A percentile compares a stretch with the other conserved stretches of the same genome.
phyloP scores from a whole-genome alignment of 2,797 vertebrate species.

The Selene dorsalis region DNA sequence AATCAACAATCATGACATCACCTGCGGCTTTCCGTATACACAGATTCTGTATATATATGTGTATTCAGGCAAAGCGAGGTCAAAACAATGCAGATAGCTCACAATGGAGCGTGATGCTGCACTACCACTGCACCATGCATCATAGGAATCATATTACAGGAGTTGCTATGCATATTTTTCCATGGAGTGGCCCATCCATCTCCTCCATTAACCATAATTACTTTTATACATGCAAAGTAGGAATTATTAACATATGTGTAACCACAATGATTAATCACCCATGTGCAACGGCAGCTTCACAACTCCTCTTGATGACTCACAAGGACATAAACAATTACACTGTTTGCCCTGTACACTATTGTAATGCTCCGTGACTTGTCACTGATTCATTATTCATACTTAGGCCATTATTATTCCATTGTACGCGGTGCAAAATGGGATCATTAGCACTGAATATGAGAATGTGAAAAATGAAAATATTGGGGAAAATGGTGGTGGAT shows the following conservation, averaged over 20 bases:
- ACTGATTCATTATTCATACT: constrained; percentile 82
- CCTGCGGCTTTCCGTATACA: background rate
- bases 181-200: constrained; percentile 64
- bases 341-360: constrained; percentile 54
- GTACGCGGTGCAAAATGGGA: constrained; percentile 77
- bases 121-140: constrained; percentile 49
- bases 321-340: constrained; percentile 76
- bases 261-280: constrained; percentile 70
- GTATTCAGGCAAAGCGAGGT: constrained; percentile 21
- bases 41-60: background rate
- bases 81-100: background rate
- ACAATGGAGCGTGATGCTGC: constrained; percentile 1
- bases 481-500: constrained; percentile 60
- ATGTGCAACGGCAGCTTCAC: constrained; percentile 55
- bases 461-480: constrained; percentile 81
- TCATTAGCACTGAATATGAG: constrained; percentile 80
- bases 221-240: constrained; percentile 72
- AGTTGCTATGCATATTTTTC: constrained; percentile 66
- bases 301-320: constrained; percentile 67
- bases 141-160: constrained; percentile 58
- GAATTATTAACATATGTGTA: constrained; percentile 70
- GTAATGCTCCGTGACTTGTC: constrained; percentile 68
- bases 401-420: constrained; percentile 80
- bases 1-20: too few species aligned
- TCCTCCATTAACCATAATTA: constrained; percentile 71